Evolutionary conservation across 2,888 invertebrate species (phyloP).

Genomic region (Lithophane socia): DNA sequence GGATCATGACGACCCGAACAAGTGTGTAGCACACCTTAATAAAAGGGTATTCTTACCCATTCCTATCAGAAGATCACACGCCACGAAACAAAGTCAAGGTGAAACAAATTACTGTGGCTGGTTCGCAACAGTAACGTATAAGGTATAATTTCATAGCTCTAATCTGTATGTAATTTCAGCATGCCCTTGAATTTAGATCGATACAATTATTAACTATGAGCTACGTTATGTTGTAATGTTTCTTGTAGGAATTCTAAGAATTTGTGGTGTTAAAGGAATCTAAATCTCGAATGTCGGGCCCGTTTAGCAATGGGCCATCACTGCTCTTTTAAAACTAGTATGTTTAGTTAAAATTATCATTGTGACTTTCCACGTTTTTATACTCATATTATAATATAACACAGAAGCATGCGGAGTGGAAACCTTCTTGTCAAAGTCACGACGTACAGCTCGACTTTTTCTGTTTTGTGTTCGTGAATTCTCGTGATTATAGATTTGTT

Average conservation of each 20-base stretch:
- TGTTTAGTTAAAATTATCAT: no score
- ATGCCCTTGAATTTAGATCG: slow-evolving; percentile 59
- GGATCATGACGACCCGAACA: background rate
- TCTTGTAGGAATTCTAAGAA: background rate
- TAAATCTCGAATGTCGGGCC: background rate
- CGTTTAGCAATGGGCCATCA: no score
- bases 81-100: slow-evolving; percentile 39
- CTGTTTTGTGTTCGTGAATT: no score
- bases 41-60: slow-evolving; percentile 27
- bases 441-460: no score
- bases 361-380: no score
- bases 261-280: background rate
- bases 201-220: slow-evolving; percentile 44
- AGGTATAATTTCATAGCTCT: slow-evolving; percentile 60
- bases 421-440: no score
- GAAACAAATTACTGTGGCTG: slow-evolving; percentile 45
- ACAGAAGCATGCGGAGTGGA: no score
- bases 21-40: background rate
- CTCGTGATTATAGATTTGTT: no score
- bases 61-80: slow-evolving; percentile 34
- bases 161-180: slow-evolving; percentile 63
- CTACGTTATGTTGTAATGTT: slow-evolving; percentile 26
- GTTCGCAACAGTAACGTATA: slow-evolving; percentile 44
- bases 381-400: no score
- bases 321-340: no score